Percentiles rank a stretch among this genome's conserved stretches.
Conservation (phyloP, 2,888 invertebrate genomes). For the Lamellibrachia satsuma region DNA sequence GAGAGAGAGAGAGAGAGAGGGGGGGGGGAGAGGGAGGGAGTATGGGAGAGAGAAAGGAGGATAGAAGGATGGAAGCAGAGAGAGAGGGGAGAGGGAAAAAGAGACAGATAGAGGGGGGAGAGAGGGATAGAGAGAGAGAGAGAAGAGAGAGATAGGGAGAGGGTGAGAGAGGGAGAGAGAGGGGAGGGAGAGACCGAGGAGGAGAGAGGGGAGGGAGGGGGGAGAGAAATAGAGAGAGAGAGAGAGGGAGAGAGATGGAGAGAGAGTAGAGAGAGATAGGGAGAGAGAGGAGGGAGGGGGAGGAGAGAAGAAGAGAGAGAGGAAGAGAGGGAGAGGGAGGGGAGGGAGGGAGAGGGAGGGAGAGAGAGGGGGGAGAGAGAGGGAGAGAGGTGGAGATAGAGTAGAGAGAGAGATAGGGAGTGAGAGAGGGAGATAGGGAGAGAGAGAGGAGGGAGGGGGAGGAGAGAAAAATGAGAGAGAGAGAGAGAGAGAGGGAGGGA, state of each 20-base stretch:
- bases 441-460: no score
- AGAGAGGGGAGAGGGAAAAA: not conserved
- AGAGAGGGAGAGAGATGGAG: not conserved
- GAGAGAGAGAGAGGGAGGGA: not conserved
- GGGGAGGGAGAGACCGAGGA: no score
- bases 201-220: constrained; percentile 18
- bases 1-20: not conserved
- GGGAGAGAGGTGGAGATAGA: no score
- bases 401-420: no score
- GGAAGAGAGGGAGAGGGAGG: not conserved
- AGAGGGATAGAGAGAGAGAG: no score
- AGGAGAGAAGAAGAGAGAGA: constrained; percentile 7
- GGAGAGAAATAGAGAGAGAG: not conserved
- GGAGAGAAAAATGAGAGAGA: no score
- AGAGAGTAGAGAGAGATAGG: no score
- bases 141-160: not conserved
- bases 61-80: not conserved
- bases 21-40: no score
- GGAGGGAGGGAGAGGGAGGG: not conserved
- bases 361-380: not conserved
- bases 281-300: constrained; percentile 6
- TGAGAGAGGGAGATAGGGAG: no score
- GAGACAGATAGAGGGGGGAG: no score
- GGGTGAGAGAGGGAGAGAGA: not conserved
- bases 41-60: not conserved